Base-by-base conservation (phyloP, 1,140 invertebrate species). In the Pygmarrhopalites habei region DNA sequence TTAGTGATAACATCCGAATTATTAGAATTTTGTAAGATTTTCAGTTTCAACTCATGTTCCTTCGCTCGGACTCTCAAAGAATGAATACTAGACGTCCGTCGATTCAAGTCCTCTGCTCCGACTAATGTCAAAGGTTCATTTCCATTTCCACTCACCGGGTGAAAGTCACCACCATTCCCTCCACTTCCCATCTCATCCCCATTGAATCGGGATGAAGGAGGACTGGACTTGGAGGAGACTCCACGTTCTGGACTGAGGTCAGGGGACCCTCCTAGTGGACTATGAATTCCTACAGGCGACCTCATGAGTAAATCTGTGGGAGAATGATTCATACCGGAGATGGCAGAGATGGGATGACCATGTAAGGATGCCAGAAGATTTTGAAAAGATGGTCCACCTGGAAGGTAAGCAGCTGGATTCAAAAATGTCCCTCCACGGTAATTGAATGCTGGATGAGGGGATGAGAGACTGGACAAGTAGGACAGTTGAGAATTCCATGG, bases 1-100 rank as follows among this genome's bases (percentile, higher is more conserved):
- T 56, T 56, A 23, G 53, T 56, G 19, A 56, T 23, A 3, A 56
- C 53, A 26, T 56, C 53, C 7, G 53, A 56, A 23, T 12, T 55
- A n/a, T n/a, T n/a, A 32, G 51, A 55, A 41, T 26, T 56, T 56
- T 56, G 55, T 26, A 58, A 58, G 30, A 47, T 64, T 58, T 64
- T 89, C 68, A 92, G 76, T 72, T 88, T 83, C 7, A 93, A 77
- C 74, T 94, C 90, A 75, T 96, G 92, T 76, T 96, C 92, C 7
- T 92, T 81, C 1, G 94, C 93, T 68, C 94, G 92, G 30, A 94
- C 79, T 58, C 94, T 77, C 3, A 98, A 78, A 0, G 90, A 88
- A 1, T 90, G 91, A 59, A 96, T 95, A 70, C 90, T 94, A 25
- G 88, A 91, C 69, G 86, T 89, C 64, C 92, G 79, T 62, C 91